A percentile compares a stretch with the other conserved stretches of the same genome.
Evolutionary conservation across 1,140 invertebrate genomes (phyloP).

Genomic region (Platorchestia sp.): DNA sequence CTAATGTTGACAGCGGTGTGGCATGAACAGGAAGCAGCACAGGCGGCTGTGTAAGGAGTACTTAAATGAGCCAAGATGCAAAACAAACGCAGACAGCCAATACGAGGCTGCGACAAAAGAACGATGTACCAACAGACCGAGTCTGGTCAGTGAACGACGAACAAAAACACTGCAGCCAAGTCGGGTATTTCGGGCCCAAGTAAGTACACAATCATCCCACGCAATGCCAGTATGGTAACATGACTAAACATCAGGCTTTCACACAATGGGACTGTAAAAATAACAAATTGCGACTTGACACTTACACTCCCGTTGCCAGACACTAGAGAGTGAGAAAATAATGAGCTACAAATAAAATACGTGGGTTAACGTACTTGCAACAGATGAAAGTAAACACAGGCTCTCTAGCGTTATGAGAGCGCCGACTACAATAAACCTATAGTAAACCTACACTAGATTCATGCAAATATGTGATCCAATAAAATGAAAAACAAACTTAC

Average conservation of each 20-base stretch:
- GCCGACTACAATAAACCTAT: background rate
- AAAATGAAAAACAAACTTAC: background rate
- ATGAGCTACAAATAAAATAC: background rate
- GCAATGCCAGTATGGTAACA: background rate
- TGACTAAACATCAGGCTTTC: background rate
- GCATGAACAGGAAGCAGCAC: background rate
- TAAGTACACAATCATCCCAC: conserved; percentile 7
- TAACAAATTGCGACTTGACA: background rate
- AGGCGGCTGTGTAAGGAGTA: background rate
- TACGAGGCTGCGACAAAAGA: background rate
- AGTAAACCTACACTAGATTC: background rate
- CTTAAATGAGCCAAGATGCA: background rate
- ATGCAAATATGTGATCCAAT: background rate
- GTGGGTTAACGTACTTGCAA: background rate
- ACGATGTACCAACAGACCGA: background rate
- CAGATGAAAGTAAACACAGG: background rate
- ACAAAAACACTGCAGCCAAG: background rate
- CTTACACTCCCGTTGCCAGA: background rate
- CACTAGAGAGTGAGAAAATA: background rate
- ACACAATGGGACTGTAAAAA: background rate
- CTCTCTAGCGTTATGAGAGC: background rate
- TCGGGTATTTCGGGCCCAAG: background rate
- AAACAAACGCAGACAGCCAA: background rate
- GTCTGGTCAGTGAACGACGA: background rate
- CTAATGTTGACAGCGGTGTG: background rate